Percentiles rank a stretch among this genome's conserved stretches.
These are phyloP conservation scores for Trichogramma evanescens DNA, from an alignment of 2,888 invertebrate genomes.

Conservation along the genomic window DNA sequence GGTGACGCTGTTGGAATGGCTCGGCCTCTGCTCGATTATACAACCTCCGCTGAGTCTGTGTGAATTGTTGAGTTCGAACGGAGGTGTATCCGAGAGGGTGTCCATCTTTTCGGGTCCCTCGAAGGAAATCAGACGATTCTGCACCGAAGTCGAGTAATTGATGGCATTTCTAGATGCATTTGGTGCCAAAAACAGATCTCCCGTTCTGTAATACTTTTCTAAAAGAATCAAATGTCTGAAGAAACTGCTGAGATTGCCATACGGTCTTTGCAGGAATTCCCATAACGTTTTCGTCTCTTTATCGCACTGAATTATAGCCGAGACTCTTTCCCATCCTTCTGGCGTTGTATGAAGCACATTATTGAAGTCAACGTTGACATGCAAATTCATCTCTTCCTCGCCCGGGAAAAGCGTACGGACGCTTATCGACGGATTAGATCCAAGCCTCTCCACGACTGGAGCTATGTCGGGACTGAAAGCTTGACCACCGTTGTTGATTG, in stretches of 20 bases:
- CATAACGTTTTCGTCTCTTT: conserved; percentile 72
- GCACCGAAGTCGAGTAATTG: conserved; percentile 73
- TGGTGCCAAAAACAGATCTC: conserved; percentile 67
- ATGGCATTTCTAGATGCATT: conserved; percentile 68
- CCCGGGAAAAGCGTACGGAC: conserved; percentile 75
- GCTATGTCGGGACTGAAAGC: conserved; percentile 52
- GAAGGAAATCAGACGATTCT: conserved; percentile 69
- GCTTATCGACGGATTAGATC: conserved; percentile 74
- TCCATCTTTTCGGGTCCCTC: conserved; percentile 51
- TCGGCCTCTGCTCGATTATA: conserved; percentile 35
- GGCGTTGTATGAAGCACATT: conserved; percentile 67
- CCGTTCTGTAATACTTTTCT: conserved; percentile 71
- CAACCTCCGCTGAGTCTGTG: conserved; percentile 41
- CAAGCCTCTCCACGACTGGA: conserved; percentile 61
- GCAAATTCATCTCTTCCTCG: conserved; percentile 73
- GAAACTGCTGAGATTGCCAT: conserved; percentile 82
- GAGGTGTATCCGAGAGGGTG: conserved; percentile 25
- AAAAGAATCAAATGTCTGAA: conserved; percentile 71
- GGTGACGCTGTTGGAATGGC: conserved; percentile 4
- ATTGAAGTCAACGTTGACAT: conserved; percentile 68
- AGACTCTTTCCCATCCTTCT: conserved; percentile 79
- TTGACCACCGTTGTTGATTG: conserved; percentile 50
- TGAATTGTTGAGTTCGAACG: conserved; percentile 35
- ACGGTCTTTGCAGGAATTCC: conserved; percentile 77
- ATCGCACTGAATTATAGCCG: conserved; percentile 73